Conservation (phyloP, 2,888 invertebrate species). For the Pecten maximus region DNA sequence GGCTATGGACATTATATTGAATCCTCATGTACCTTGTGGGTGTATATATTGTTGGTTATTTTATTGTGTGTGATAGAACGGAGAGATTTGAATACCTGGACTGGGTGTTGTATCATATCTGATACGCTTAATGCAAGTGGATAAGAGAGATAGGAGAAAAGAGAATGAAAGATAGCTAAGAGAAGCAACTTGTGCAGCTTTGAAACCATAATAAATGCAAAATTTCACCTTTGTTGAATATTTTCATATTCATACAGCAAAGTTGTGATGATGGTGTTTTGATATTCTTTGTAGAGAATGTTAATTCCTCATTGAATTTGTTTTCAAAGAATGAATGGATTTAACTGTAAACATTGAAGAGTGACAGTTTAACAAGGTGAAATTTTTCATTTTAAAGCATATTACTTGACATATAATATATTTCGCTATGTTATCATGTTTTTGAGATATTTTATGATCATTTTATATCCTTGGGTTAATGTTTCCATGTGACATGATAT, state of each 20-base stretch:
- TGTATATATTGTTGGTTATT: slow-evolving; percentile 13
- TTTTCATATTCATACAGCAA: not conserved
- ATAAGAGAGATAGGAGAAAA: not conserved
- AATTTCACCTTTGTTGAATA: not conserved
- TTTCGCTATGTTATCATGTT: not conserved
- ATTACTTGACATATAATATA: not conserved
- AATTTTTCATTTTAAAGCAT: not conserved
- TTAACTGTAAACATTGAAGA: not conserved
- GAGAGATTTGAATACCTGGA: not conserved
- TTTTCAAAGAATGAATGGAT: not conserved
- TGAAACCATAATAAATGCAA: not conserved
- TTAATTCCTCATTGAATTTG: not conserved
- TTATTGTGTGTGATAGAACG: not conserved
- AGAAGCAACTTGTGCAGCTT: not conserved
- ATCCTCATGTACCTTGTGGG: not conserved
- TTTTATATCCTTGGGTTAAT: not conserved
- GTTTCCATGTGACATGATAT: not conserved
- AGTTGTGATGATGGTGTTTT: not conserved
- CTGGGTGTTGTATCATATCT: not conserved
- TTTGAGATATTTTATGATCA: not conserved
- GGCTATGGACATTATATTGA: no score
- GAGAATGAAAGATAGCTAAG: not conserved
- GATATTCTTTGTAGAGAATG: not conserved
- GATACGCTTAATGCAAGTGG: not conserved
- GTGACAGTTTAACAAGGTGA: not conserved